Base-by-base conservation (phyloP, 2,888 invertebrate genomes). In the Chrysodeixis includens region DNA sequence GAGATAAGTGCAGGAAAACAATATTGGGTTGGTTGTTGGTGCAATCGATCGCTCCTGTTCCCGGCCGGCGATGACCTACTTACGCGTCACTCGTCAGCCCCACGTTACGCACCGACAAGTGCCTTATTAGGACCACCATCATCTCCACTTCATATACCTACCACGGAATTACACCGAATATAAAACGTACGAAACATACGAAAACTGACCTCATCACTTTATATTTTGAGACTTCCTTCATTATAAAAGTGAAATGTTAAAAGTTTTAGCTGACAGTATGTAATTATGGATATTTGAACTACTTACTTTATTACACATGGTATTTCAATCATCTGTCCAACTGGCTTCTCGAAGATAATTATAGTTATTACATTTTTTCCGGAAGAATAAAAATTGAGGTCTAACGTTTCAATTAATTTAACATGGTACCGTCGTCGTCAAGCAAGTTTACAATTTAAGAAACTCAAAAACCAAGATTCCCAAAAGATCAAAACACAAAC, bases 1-100 rank as follows among this genome's bases (percentile, higher is more conserved):
- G 40, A 20, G 22, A 62, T 56, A 76, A 80, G 83, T 86, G 86
- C 83, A 85, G 81, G 78, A 84, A 70, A 78, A 79, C 78, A 67
- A 79, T 86, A 84, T 87, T 86, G 86, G 79, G 83, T 86, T 84
- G 89, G 87, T 86, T 82, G 83, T 82, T 68, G 69, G 62, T 76
- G 79, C 80, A 82, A 91, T 91, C 91, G 91, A 90, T 91, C 88
- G 88, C 57, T 79, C 81, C 85, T 74, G 83, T 81, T 86, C 86
- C 85, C 86, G 82, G 72, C 79, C 70, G 78, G 80, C 84, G 78
- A 78, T 90, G 90, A 86, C 90, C 91, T 84, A 90, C 83, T 90
- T 91, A 87, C 83, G 79, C 75, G 57, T 57, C 79, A 72, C 80
- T 82, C 79, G 82, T 78, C 71, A 74, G 69, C 77, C 69, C 75